These are phyloP conservation scores for human (Homo sapiens) DNA, from an alignment of 2,113 vertebrate species.

Conservation along the genomic window GRCh38 chrX:118249501-118250000, in stretches of 20 bases:
- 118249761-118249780: not conserved
- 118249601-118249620: not conserved
- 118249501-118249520: not conserved
- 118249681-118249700: not conserved
- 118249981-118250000: not conserved
- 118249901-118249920: not conserved
- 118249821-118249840: not conserved
- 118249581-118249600: not conserved
- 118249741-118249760: not conserved
- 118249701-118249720: not conserved
- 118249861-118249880: not conserved
- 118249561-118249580: slow-evolving; percentile 27
- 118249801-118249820: not conserved
- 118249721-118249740: not conserved
- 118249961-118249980: not conserved
- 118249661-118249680: slow-evolving; percentile 1
- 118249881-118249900: slow-evolving; percentile 2
- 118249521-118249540: slow-evolving; percentile 25
- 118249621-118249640: not conserved
- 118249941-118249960: not conserved
- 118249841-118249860: not conserved
- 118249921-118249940: not conserved
- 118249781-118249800: not conserved
- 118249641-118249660: not conserved
- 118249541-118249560: not conserved